Evolutionary conservation across 53 echinoderm and acorn worm species (phyloP).

Genomic region (Pentamera pediparva): DNA sequence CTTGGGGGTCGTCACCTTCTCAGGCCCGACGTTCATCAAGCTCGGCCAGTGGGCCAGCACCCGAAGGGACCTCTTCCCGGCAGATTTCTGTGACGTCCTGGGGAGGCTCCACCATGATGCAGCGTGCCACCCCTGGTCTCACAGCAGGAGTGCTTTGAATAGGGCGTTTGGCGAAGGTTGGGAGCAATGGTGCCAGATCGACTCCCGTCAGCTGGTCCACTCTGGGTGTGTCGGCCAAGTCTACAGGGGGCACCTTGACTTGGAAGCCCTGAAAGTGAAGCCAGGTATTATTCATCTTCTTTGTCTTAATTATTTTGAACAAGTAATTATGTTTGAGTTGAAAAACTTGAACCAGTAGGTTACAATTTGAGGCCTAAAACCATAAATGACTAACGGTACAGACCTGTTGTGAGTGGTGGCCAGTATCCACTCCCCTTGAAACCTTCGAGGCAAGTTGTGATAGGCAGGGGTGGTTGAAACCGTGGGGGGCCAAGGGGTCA

Average conservation of each 20-base stretch:
- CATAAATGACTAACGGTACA: too few species aligned
- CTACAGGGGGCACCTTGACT: slow-evolving; percentile 74
- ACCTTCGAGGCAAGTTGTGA: too few species aligned
- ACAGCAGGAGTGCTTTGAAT: slow-evolving; percentile 62
- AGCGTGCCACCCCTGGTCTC: slow-evolving; percentile 69
- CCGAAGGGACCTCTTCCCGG: slow-evolving; percentile 73
- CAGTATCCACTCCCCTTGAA: too few species aligned
- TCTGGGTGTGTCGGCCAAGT: slow-evolving; percentile 98
- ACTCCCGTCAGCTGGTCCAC: slow-evolving; percentile 42
- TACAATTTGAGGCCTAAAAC: too few species aligned
- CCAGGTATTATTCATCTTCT: not conserved
- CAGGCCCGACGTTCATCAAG: slow-evolving; percentile 94
- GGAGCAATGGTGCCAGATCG: slow-evolving; percentile 69
- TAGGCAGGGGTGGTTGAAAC: too few species aligned
- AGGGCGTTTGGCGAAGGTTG: slow-evolving; percentile 77
- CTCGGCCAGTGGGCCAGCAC: slow-evolving; percentile 99
- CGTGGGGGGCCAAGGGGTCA: too few species aligned
- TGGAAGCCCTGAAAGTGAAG: slow-evolving; percentile 21
- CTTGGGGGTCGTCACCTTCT: slow-evolving; percentile 50
- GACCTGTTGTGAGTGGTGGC: too few species aligned
- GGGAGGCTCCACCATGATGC: slow-evolving; percentile 81
- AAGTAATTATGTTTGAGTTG: too few species aligned
- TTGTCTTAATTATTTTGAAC: not conserved
- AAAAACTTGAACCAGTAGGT: too few species aligned
- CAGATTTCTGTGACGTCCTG: slow-evolving; percentile 73